Evolutionary conservation across 35 echinoderm and acorn worm genomes (phyloP).

Genomic region (Hemicentrotus pulcherrimus): DNA sequence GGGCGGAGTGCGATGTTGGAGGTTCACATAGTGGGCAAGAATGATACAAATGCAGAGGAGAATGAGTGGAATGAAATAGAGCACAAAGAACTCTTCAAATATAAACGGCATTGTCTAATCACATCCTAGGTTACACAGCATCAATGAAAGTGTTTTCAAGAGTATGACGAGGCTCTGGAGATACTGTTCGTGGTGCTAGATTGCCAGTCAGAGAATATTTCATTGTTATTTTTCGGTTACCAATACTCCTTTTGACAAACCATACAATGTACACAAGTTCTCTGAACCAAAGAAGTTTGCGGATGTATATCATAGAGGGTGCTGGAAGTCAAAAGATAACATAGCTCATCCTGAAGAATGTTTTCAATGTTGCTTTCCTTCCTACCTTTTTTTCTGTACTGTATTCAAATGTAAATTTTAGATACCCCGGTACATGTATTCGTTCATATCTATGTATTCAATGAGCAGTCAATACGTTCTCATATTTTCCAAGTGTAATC

Average conservation of each 20-base stretch:
- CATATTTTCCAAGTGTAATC: too few species aligned
- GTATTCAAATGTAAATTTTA: too few species aligned
- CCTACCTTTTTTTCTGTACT: too few species aligned
- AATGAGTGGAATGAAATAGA: conserved; percentile 35
- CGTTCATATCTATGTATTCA: too few species aligned
- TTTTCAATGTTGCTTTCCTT: too few species aligned
- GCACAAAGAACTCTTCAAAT: conserved; percentile 31
- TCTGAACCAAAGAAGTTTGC: background rate
- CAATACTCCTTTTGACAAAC: background rate
- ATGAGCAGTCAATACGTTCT: too few species aligned
- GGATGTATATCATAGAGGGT: background rate
- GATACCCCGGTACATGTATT: too few species aligned
- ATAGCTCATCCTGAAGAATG: background rate
- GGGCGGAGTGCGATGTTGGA: background rate
- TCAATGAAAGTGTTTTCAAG: conserved; percentile 27
- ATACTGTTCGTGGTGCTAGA: background rate
- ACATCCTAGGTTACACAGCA: background rate
- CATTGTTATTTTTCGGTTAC: background rate
- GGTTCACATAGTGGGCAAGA: conserved; percentile 38
- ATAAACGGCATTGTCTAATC: background rate
- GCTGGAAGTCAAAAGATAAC: background rate
- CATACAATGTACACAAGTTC: background rate
- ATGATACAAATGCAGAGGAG: conserved; percentile 34
- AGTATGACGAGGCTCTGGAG: background rate
- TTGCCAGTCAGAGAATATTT: background rate